A percentile compares a stretch with the other conserved stretches of the same genome.
phyloP scores from a whole-genome alignment of 92 coral and sea anemone species.

The Zoanthus gigantus region DNA sequence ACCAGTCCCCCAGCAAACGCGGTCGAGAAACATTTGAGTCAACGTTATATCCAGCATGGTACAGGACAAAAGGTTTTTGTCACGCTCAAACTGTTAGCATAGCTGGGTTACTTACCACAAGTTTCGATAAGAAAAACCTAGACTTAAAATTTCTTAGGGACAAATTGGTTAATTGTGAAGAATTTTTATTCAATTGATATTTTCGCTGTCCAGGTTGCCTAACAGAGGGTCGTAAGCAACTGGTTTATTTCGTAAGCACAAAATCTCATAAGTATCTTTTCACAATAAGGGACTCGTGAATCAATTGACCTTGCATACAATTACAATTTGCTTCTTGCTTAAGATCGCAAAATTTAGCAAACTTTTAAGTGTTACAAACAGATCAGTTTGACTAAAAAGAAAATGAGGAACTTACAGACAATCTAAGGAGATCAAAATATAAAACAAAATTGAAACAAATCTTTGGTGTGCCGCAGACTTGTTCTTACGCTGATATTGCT shows the following conservation, averaged over 20 bases:
- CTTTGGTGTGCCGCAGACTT: not conserved
- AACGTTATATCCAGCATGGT: conserved; percentile 4
- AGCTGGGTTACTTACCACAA: not conserved
- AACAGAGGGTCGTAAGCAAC: not conserved
- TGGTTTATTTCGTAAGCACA: too few relatives aligned
- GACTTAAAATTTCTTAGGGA: not conserved
- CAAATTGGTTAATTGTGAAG: not conserved
- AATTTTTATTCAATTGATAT: not conserved
- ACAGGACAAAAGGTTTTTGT: not conserved
- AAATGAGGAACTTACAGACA: conserved; percentile 43
- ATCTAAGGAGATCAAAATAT: conserved; percentile 6
- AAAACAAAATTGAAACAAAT: not conserved
- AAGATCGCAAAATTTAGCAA: not conserved
- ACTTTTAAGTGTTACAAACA: not conserved
- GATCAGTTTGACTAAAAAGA: not conserved
- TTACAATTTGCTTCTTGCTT: not conserved
- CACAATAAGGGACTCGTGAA: not conserved
- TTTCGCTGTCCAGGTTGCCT: not conserved
- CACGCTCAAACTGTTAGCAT: not conserved
- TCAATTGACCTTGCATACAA: conserved; percentile 41
- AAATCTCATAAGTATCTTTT: not conserved
- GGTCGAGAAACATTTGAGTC: not conserved
- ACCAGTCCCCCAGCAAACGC: conserved; percentile 42
- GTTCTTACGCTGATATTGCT: conserved; percentile 33
- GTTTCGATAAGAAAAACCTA: not conserved